Percentiles rank a stretch among this genome's conserved stretches.
Conservation (phyloP, 1,140 invertebrate species). For the Cotesia glomerata region DNA sequence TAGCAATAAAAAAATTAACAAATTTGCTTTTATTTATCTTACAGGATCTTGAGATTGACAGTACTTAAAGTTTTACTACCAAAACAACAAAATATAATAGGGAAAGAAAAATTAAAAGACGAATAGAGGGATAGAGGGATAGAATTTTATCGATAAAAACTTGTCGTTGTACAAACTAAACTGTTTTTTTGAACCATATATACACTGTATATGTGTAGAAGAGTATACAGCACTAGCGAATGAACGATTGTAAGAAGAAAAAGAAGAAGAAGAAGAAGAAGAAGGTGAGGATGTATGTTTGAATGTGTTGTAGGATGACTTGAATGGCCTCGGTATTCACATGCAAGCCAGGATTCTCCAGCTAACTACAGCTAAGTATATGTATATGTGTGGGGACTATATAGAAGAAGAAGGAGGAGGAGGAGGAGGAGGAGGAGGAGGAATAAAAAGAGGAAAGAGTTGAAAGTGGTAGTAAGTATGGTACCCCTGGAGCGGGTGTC, state of each 20-base stretch:
- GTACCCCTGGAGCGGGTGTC: constrained; percentile 63
- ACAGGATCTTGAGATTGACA: too few relatives aligned
- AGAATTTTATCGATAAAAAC: too few relatives aligned
- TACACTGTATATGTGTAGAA: too few relatives aligned
- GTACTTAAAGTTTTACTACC: too few relatives aligned
- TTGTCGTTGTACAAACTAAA: too few relatives aligned
- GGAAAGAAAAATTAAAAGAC: too few relatives aligned
- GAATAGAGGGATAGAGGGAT: too few relatives aligned
- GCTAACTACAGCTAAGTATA: constrained; percentile 15
- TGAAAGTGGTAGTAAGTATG: constrained; percentile 59
- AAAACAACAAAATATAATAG: too few relatives aligned
- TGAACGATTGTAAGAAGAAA: not conserved
- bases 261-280: not conserved
- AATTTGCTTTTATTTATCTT: too few relatives aligned
- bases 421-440: constrained; percentile 38
- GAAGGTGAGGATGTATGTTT: not conserved
- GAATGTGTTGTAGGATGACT: not conserved
- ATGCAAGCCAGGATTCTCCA: not conserved
- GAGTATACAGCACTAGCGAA: too few relatives aligned
- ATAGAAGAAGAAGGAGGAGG: constrained; percentile 39
- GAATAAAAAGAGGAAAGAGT: constrained; percentile 37
- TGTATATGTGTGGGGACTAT: constrained; percentile 32
- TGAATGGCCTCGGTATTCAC: not conserved
- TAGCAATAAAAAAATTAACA: too few relatives aligned
- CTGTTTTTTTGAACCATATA: too few relatives aligned